Base-by-base conservation (phyloP, 2,888 invertebrate species). In the Polylopha cassiicola region DNA sequence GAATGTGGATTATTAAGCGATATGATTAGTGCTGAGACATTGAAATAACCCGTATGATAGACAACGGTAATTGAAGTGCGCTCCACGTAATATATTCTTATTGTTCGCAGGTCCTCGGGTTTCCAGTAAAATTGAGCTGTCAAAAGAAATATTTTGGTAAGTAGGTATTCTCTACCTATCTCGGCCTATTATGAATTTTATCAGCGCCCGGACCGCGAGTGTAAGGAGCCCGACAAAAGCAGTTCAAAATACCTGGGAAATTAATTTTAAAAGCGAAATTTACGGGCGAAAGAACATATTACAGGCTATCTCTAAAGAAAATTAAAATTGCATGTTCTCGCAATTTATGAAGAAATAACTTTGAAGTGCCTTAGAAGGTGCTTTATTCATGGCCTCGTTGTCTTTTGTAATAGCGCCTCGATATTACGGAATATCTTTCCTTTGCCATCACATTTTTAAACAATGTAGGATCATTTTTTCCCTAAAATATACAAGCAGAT, bases 241-340 rank as follows among this genome's bases (percentile, higher is more conserved):
- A 34, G 39, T 44, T 43, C 44, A 39, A 44, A 48, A 48, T 42
- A 51, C 46, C 51, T 34, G 41, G 38, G 41, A 49, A 55, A 60
- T 60, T 61, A 59, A 58, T 59, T 55, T n/a, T 50, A 38, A 46
- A 53, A 53, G 51, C 41, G 42, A 52, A 52, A 55, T 57, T 57
- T 55, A 51, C 47, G 16, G 21, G 31, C 30, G 1, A 11, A 34
- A 36, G 38, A 46, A 37, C 16, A 32, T 17, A 23, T 15, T 4
- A 17, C 9, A 30, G 8, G 42, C 37, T 31, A 34, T 41, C n/a
- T n/a, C 26, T 26, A 22, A 27, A 33, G 46, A 33, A 33, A 37
- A 41, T 47, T 46, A 39, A 46, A 41, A 46, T 43, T 28, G 42
- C 37, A 37, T 18, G 30, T 34, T 24, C 24, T 5, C 10, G 11